Evolutionary conservation across 2,797 vertebrate species (phyloP), one percentile per base, ranked within the genome.

Genomic region (Ptychadena robeensis): DNA sequence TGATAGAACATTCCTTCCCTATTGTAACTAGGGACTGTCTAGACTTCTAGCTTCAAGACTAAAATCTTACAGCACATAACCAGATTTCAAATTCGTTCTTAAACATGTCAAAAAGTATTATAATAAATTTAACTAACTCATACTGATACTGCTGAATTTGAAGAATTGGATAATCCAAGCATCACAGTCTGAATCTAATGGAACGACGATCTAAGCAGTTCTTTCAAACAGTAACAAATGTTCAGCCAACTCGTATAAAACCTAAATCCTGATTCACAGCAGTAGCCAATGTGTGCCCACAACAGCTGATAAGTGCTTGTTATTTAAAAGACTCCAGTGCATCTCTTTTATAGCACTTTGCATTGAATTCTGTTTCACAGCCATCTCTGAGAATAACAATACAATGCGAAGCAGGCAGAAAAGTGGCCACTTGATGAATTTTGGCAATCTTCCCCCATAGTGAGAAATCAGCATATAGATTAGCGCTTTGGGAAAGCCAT

Each of bases 391-490:
- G 82, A 64, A 31, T 76, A 80, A 85, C 72, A 80, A 79, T 80
- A 75, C 77, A 66, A 37, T 53, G 71, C 64, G 69, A 40, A 38
- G 10, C 70, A 31, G 76, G 72, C 48, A 71, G 63, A 79, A 80
- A 73, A 75, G 78, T 85, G 48, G 78, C 65, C 78, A 75, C 72
- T 85, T 85, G 82, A 85, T 85, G 72, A 80, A 85, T 85, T 78
- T 80, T 85, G 82, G 69, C 71, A 75, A 70, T 84, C 44, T 74
- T 84, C 78, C 35, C 53, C 63, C 28, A 72, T 76, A 85, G 78
- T 70, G 72, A 76, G 69, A 80, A 85, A 85, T 85, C 82, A 80
- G 78, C 82, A 85, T 85, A 80, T 75, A 85, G 72, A 85, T 85
- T 75, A 85, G 64, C 69, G 76, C 68, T 74, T 64, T 63, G 71